Conservation (phyloP, 2,888 invertebrate genomes). For the Deilephila elpenor region DNA sequence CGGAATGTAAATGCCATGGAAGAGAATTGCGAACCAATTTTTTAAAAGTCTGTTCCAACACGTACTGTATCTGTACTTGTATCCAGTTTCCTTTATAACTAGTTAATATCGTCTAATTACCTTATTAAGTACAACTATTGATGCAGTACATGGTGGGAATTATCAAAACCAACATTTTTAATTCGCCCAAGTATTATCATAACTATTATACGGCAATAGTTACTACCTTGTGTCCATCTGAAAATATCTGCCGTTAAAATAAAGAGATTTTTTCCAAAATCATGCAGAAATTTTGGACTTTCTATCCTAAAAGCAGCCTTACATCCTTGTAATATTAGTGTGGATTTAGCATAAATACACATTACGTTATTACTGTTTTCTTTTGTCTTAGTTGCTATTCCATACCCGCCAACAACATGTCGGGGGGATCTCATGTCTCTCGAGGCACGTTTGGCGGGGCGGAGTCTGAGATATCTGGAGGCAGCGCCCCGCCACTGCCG, state of each 20-base stretch:
- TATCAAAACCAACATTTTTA: no score
- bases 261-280: no score
- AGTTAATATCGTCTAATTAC: not conserved
- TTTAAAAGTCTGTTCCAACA: not conserved
- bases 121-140: not conserved
- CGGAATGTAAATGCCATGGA: not conserved
- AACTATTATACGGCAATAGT: no score
- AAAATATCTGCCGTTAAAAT: no score
- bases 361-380: not conserved
- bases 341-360: no score
- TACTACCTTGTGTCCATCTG: no score
- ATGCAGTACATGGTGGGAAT: no score
- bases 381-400: conserved; percentile 83
- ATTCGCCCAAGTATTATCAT: no score
- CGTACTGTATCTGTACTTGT: not conserved
- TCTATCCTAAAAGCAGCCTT: no score
- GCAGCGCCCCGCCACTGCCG: conserved; percentile 86
- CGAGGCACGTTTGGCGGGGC: conserved; percentile 78
- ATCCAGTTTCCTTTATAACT: no score
- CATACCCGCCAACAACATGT: conserved; percentile 86
- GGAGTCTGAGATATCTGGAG: conserved; percentile 76
- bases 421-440: conserved; percentile 85
- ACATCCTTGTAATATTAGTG: no score
- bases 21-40: conserved; percentile 4
- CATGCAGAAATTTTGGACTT: no score